These are phyloP conservation scores for Scyliorhinus canicula DNA, from an alignment of 2,797 vertebrate genomes.

Conservation along the genomic window DNA sequence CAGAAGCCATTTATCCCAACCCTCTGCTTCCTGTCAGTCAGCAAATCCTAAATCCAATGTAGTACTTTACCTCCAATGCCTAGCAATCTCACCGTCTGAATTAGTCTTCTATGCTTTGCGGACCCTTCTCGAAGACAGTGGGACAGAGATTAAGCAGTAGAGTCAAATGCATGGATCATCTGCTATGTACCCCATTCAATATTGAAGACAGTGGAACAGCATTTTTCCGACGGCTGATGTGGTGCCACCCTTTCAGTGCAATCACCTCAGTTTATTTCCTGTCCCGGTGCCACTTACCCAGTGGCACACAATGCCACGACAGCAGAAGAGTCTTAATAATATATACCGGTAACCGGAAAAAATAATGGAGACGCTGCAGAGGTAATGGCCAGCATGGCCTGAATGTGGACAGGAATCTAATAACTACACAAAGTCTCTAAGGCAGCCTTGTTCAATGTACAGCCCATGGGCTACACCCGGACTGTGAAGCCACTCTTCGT, in stretches of 20 bases:
- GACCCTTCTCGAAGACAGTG: background rate
- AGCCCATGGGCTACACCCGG: too few relatives aligned
- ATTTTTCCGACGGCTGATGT: background rate
- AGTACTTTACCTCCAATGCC: too few relatives aligned
- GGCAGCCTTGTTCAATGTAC: too few relatives aligned
- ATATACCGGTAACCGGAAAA: background rate
- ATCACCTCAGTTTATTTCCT: background rate
- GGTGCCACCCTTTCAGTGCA: background rate
- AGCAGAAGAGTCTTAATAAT: too few relatives aligned
- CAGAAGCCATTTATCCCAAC: too few relatives aligned
- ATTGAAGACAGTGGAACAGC: background rate
- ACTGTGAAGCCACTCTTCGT: too few relatives aligned
- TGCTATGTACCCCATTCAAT: too few relatives aligned
- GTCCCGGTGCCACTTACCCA: background rate
- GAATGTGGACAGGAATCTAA: background rate
- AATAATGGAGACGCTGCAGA: background rate
- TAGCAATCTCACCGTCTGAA: too few relatives aligned
- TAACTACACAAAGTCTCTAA: background rate
- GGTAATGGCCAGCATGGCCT: background rate
- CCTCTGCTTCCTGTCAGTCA: too few relatives aligned
- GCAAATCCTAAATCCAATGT: too few relatives aligned
- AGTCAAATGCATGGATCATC: background rate
- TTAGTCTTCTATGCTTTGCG: too few relatives aligned
- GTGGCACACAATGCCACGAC: background rate
- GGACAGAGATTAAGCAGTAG: background rate